Percentiles rank a stretch among this genome's conserved stretches.
Evolutionary conservation across 2,113 vertebrate species (phyloP).

Genomic region (Pavo muticus): DNA sequence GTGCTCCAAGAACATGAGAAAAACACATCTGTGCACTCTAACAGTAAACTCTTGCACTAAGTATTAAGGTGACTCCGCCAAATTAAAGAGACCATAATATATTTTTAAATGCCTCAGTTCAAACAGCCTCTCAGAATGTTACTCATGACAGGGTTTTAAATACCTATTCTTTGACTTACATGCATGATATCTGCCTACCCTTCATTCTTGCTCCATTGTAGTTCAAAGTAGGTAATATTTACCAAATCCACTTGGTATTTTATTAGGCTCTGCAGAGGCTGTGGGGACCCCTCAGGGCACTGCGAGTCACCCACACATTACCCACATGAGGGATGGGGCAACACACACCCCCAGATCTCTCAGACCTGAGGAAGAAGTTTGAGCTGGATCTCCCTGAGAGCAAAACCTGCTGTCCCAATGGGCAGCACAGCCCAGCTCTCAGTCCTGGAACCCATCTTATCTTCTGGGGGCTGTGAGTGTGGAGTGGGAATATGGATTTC

Average conservation of each 20-base stretch:
- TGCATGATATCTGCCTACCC: neutral
- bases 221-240: neutral
- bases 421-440: neutral
- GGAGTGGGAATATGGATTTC: neutral
- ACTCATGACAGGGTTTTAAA: neutral
- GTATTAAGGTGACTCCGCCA: neutral
- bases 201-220: neutral
- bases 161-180: neutral
- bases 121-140: neutral
- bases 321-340: neutral
- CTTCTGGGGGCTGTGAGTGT: neutral
- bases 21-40: slow-evolving; percentile 6
- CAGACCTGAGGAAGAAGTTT: rapidly evolving
- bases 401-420: rapidly evolving
- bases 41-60: neutral
- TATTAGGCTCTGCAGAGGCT: neutral
- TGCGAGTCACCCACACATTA: rapidly evolving
- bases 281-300: neutral
- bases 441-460: rapidly evolving
- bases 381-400: neutral
- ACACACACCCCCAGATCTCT: rapidly evolving
- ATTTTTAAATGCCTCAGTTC: neutral
- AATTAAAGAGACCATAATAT: neutral
- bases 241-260: neutral
- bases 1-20: neutral